Conservation (phyloP, 2,888 invertebrate genomes). For the Anthoptus insignis region DNA sequence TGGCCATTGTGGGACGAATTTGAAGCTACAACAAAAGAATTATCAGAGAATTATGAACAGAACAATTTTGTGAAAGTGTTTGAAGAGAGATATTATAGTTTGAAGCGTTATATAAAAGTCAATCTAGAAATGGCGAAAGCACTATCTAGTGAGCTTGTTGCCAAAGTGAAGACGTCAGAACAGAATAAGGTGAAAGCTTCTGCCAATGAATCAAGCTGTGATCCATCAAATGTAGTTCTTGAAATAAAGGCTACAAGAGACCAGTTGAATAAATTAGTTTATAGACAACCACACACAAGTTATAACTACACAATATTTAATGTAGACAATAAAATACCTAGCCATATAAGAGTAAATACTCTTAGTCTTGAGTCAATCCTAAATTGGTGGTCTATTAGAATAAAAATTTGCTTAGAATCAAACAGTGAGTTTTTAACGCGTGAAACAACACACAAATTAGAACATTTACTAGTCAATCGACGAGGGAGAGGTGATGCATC, state of each 20-base stretch:
- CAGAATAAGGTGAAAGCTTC: not conserved
- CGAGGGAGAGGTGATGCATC: not conserved
- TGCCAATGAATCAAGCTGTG: too few relatives aligned
- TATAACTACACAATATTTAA: conserved; percentile 17
- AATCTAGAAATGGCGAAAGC: conserved; percentile 9
- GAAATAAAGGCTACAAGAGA: conserved; percentile 18
- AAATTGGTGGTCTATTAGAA: conserved; percentile 28
- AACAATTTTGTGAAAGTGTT: not conserved
- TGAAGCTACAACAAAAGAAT: conserved; percentile 46
- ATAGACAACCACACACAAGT: conserved; percentile 1
- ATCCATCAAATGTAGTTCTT: conserved; percentile 5
- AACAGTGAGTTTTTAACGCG: conserved; percentile 1
- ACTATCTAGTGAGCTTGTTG: not conserved
- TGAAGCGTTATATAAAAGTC: conserved; percentile 15
- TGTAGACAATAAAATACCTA: not conserved
- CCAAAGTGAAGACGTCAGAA: not conserved
- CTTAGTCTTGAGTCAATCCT: conserved; percentile 18
- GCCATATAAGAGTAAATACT: not conserved
- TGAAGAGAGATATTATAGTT: not conserved
- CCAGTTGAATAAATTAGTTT: conserved; percentile 11
- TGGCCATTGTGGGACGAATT: conserved; percentile 74
- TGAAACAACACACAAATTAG: conserved; percentile 13
- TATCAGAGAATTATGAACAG: not conserved
- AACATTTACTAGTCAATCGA: conserved; percentile 10
- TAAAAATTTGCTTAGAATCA: conserved; percentile 3